Evolutionary conservation across 1,140 invertebrate genomes (phyloP).

Genomic region (Heliconius congener): DNA sequence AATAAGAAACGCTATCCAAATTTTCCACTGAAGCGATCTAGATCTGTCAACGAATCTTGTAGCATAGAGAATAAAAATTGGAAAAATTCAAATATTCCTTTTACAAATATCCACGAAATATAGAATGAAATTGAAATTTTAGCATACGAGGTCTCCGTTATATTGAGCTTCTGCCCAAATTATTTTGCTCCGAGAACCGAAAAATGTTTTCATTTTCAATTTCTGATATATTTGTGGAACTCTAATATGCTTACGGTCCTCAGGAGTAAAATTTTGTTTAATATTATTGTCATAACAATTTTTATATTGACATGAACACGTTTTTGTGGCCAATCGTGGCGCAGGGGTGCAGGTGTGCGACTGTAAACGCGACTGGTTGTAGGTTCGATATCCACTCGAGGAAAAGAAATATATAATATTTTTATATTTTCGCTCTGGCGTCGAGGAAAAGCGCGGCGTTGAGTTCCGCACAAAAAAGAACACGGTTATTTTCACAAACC

Average conservation of each 20-base stretch:
- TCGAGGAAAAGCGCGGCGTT: too few species aligned
- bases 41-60: background rate
- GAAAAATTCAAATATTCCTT: conserved; percentile 18
- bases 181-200: background rate
- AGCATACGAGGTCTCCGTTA: background rate
- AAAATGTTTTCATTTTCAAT: background rate
- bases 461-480: too few species aligned
- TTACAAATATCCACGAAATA: conserved; percentile 1
- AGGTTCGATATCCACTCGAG: too few species aligned
- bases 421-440: too few species aligned
- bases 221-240: background rate
- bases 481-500: background rate
- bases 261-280: background rate
- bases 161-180: background rate
- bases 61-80: background rate
- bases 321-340: too few species aligned
- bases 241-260: background rate
- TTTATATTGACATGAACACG: background rate
- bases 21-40: background rate
- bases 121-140: conserved; percentile 19
- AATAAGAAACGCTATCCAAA: background rate
- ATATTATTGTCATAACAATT: background rate
- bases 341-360: too few species aligned
- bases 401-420: too few species aligned
- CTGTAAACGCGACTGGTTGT: too few species aligned